Base-by-base conservation (phyloP, 2,113 vertebrate species). In the Lutjanus erythropterus region DNA sequence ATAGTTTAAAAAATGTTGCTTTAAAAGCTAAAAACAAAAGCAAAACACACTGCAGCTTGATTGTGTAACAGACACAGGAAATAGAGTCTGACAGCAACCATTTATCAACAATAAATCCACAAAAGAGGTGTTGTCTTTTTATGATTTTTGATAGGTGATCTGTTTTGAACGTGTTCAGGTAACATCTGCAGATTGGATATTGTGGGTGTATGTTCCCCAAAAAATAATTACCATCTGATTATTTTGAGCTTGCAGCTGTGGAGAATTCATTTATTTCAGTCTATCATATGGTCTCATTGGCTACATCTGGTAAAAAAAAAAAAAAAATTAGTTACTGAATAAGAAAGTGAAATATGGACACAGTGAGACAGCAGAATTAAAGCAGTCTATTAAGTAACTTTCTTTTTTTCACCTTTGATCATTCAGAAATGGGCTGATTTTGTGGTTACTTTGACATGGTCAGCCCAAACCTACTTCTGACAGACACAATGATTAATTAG, bases 221-320 rank as follows among this genome's bases (percentile, higher is more conserved):
- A 21, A 60, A 64, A 35, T 16, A 60, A 31, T 71, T 59, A 35
- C 58, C 64, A 16, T 52, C 50, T 58, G 19, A 77, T 74, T 21
- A 35, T 62, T 39, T 69, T 39, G 3, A 37, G 18, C 15, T 60
- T 10, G 39, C 52, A 50, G 49, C 64, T 64, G 64, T 41, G 55
- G 35, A 60, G 6, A 65, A 74, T 55, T 56, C 0, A 69, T 74
- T 61, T 60, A 21, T 67, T 78, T 78, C n/a, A n/a, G n/a, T n/a
- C n/a, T n/a, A n/a, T 69, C 15, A 53, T 75, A 50, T 50, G 29
- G 11, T 61, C 27, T 66, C 25, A 31, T 29, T 64, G 67, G 41
- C 59, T 69, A 27, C 27, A 18, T 77, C 53, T 49, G 59, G 12
- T 50, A 1, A 33, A 49, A 67, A 56, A 50, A 2, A 35, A 52